Percentiles rank a stretch among this genome's conserved stretches.
phyloP scores from a whole-genome alignment of 1,140 invertebrate genomes.

The Drosophila ironensis region DNA sequence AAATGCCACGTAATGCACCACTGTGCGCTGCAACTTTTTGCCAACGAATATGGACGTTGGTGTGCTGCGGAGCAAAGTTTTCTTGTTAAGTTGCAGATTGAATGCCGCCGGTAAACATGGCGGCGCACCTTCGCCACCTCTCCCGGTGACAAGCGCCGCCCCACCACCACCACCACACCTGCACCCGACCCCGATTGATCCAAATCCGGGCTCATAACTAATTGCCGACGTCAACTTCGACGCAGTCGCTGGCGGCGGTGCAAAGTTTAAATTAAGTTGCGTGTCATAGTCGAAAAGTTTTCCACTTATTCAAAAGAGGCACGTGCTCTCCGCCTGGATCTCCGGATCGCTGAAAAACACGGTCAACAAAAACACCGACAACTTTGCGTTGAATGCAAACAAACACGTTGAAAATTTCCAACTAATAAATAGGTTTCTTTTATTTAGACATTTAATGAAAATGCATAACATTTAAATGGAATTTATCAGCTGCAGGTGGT shows the following conservation, averaged over 20 bases:
- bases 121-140: no score
- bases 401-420: not conserved
- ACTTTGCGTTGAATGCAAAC: no score
- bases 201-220: conserved; percentile 59
- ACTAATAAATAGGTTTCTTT: conserved; percentile 30
- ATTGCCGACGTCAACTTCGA: conserved; percentile 45
- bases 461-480: conserved; percentile 38
- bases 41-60: not conserved
- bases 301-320: conserved; percentile 38
- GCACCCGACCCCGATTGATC: conserved; percentile 18
- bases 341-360: not conserved
- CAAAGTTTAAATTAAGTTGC: conserved; percentile 73
- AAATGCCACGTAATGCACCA: not conserved
- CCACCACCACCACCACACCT: no score
- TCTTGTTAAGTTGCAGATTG: conserved; percentile 43
- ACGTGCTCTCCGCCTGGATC: conserved; percentile 13
- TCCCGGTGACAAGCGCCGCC: no score
- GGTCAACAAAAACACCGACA: not conserved
- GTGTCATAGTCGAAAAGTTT: conserved; percentile 71
- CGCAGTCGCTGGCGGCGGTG: conserved; percentile 20
- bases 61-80: conserved; percentile 16
- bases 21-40: conserved; percentile 11
- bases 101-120: conserved; percentile 36
- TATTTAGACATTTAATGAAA: conserved; percentile 27
- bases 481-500: conserved; percentile 3